Percentiles rank a stretch among this genome's conserved stretches.
phyloP scores from a whole-genome alignment of 1,140 invertebrate species.

The Sminthurinus signatus region DNA sequence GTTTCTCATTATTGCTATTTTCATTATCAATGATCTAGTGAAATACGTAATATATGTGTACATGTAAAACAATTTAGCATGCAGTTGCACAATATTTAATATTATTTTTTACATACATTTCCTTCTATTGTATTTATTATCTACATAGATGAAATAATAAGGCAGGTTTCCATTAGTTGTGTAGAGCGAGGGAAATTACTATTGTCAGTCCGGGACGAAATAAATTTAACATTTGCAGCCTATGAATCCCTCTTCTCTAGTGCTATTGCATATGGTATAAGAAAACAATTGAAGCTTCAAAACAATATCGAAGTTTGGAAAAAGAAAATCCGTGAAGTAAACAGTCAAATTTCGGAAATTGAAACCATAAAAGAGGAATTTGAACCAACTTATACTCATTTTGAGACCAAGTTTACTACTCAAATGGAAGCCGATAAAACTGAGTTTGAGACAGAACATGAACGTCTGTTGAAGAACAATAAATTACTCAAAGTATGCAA shows the following conservation, averaged over 20 bases:
- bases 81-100: too few species aligned
- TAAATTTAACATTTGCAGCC: not conserved
- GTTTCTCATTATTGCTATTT: not conserved
- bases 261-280: slow-evolving; percentile 1
- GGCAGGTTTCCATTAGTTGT: slow-evolving; percentile 3
- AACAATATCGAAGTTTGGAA: not conserved
- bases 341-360: not conserved
- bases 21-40: too few species aligned
- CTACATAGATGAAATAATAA: slow-evolving; percentile 11
- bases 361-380: not conserved
- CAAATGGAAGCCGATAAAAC: not conserved
- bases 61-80: too few species aligned
- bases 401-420: not conserved
- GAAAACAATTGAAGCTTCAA: not conserved
- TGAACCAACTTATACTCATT: not conserved
- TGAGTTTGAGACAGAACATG: not conserved
- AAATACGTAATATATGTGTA: too few species aligned
- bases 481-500: not conserved
- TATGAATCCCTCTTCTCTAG: slow-evolving; percentile 8
- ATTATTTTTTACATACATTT: too few species aligned
- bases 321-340: slow-evolving; percentile 1
- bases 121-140: not conserved
- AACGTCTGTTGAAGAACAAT: not conserved
- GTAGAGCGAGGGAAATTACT: slow-evolving; percentile 4
- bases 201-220: not conserved